Base-by-base conservation (phyloP, 2,797 vertebrate genomes). In the Urophycis tenuis region DNA sequence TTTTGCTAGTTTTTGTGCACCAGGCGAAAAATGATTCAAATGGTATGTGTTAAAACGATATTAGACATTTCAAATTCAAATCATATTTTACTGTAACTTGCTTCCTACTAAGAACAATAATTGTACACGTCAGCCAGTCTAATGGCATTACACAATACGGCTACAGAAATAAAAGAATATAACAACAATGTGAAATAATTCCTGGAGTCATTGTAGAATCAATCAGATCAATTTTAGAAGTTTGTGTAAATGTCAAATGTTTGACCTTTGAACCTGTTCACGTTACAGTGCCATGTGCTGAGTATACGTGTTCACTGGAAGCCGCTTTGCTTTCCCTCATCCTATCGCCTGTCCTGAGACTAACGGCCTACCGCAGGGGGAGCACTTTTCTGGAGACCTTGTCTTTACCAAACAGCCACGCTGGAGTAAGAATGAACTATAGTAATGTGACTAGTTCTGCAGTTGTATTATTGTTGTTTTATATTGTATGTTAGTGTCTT, bases 341-440 rank as follows among this genome's bases (percentile, higher is more conserved):
- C 22, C 33, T 34, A 74, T 67, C 74, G 75, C 45, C 74, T 33
- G 39, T 74, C 14, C 35, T 17, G 70, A 84, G 73, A 33, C 75
- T 78, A 70, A 60, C 53, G 6, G n/a, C 22, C 53, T 73, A 45
- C 19, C 74, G 69, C 77, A 77, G 45, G 69, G 71, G 79, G 15
- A 78, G 71, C 53, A 14, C 22, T 14, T 53, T 83, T 78, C 45
- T 76, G 70, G 64, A 78, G 72, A 81, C 36, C 7, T 29, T 6
- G 69, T 36, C 78, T 82, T 41, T 30, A 71, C 35, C 0, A 71
- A 11, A 60, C 80, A 79, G 81, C 74, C 84, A 78, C 75, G 82
- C 82, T 86, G 87, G 76, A 84, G 86, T 87, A 87, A 88, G 79
- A 82, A n/a, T 12, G 31, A 53, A 60, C 7, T 67, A 29, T 67